phyloP scores from a whole-genome alignment of 2,797 vertebrate species.

The Hydrophis major region DNA sequence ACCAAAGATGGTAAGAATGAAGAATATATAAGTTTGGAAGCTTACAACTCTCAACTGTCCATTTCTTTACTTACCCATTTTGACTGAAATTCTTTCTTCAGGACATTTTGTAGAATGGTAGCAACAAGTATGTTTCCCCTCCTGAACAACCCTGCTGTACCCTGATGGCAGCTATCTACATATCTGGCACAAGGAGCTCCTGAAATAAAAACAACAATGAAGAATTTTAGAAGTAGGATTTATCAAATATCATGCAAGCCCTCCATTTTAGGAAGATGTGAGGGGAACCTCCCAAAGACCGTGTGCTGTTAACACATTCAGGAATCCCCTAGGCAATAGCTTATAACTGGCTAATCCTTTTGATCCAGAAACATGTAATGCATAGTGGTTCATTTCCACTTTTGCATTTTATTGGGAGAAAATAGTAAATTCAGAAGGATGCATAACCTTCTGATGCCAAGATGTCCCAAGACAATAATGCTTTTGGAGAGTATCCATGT shows the following conservation, averaged over 20 bases:
- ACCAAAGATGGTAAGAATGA: neutral
- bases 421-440: too few relatives aligned
- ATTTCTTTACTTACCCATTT: neutral
- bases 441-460: too few relatives aligned
- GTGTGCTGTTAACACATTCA: too few relatives aligned
- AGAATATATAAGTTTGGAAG: fast-evolving
- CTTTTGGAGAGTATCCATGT: too few relatives aligned
- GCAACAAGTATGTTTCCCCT: neutral
- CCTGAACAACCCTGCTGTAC: neutral
- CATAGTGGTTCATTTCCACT: too few relatives aligned
- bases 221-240: neutral
- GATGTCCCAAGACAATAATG: too few relatives aligned
- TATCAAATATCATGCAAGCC: neutral
- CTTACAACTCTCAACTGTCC: neutral
- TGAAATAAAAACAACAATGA: neutral
- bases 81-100: neutral
- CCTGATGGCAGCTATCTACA: neutral
- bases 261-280: neutral
- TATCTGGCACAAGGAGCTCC: neutral
- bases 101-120: neutral
- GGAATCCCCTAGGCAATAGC: too few relatives aligned
- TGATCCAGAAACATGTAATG: too few relatives aligned
- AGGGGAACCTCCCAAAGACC: neutral
- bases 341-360: too few relatives aligned
- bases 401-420: too few relatives aligned